phyloP scores from a whole-genome alignment of 1,140 invertebrate genomes.

The Drosophila albomicans region DNA sequence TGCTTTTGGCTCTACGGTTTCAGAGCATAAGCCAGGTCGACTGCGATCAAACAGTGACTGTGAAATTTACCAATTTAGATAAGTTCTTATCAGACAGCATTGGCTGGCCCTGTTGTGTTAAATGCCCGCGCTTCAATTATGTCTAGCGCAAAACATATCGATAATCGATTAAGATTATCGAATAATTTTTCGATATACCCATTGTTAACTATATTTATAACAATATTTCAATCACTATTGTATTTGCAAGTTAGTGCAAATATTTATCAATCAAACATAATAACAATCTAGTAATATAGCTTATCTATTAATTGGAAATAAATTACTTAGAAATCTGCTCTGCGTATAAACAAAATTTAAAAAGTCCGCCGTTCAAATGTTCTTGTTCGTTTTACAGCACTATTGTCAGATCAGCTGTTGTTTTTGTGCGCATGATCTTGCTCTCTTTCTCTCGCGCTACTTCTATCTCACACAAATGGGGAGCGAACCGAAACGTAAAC shows the following conservation, averaged over 20 bases:
- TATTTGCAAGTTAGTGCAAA: too few species aligned
- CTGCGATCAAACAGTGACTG: constrained; percentile 16
- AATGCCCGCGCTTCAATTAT: constrained; percentile 33
- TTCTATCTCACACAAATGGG: constrained; percentile 34
- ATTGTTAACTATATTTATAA: too few species aligned
- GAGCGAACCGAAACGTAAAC: constrained; percentile 74
- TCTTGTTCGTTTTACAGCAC: constrained; percentile 33
- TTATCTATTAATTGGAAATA: too few species aligned
- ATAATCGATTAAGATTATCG: constrained; percentile 21
- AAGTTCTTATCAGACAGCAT: constrained; percentile 63
- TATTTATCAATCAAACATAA: not conserved
- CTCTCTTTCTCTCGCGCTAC: constrained; percentile 25
- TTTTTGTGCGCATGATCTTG: constrained; percentile 46
- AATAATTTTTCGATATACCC: not conserved
- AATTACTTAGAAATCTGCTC: not conserved
- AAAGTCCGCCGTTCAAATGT: not conserved
- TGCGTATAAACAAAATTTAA: not conserved
- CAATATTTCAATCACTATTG: not conserved
- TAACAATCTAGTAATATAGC: too few species aligned
- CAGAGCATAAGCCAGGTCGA: constrained; percentile 50
- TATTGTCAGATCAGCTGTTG: constrained; percentile 36
- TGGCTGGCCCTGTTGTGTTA: constrained; percentile 24
- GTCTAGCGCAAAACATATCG: constrained; percentile 35
- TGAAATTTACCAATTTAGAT: constrained; percentile 69
- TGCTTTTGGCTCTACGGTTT: constrained; percentile 24